Conservation (phyloP, 2,113 vertebrate species). For the Fregata magnificens region DNA sequence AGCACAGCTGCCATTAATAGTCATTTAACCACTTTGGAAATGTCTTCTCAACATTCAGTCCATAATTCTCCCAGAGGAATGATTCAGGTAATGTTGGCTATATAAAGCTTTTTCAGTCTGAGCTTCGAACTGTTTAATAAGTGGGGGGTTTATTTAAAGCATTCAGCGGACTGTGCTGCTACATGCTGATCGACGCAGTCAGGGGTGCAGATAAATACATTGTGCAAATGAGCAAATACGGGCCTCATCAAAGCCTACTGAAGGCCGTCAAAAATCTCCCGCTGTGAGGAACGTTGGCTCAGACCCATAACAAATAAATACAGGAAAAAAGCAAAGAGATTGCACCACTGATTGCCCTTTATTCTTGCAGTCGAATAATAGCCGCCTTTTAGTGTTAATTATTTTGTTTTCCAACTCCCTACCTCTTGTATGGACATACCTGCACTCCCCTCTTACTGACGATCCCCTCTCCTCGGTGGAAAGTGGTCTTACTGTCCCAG, state of each 20-base stretch:
- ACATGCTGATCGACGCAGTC: neutral
- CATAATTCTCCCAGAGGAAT: neutral
- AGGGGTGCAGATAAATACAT: slow-evolving; percentile 26
- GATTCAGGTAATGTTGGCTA: slow-evolving; percentile 8
- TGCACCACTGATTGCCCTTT: neutral
- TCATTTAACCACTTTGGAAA: neutral
- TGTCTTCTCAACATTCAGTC: neutral
- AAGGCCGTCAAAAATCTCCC: slow-evolving; percentile 33
- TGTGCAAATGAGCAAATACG: slow-evolving; percentile 44
- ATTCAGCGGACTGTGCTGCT: neutral
- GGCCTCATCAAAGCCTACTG: slow-evolving; percentile 2
- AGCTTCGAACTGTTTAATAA: neutral
- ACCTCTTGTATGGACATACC: accelerated
- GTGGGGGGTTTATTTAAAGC: slow-evolving; percentile 23
- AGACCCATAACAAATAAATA: slow-evolving; percentile 46
- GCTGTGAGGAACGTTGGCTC: neutral
- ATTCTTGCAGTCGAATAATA: neutral
- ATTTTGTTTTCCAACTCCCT: neutral
- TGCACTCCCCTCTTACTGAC: neutral
- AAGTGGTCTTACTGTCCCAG: neutral
- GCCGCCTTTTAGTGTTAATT: neutral
- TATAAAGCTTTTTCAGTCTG: neutral
- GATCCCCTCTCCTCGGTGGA: neutral
- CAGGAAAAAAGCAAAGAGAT: neutral
- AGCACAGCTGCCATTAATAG: neutral